Base-by-base conservation (phyloP, 2,888 invertebrate species). In the Aleiodes testaceus region DNA sequence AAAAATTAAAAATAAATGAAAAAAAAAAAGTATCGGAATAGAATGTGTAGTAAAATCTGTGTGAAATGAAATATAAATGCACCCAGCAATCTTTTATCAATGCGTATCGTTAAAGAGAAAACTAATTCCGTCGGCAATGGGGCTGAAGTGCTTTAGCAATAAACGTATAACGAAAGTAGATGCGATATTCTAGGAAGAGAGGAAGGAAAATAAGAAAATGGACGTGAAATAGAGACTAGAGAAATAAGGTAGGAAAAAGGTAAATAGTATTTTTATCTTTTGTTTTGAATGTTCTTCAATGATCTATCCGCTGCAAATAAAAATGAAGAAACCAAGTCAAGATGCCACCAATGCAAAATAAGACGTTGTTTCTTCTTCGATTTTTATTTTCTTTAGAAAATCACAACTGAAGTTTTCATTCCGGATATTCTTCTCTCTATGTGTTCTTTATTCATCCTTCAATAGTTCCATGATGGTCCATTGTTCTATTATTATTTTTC, bases 81-180 rank as follows among this genome's bases (percentile, higher is more conserved):
- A 16, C 5, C 53, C 42, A 18, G 14, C 44, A 20, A 45, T 44
- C n/a, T 20, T 14, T 45, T 45, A 26, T 16, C 11, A 44, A 18
- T 22, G 20, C 20, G 26, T 44, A 45, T 44, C 20, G 42, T 61
- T 42, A 42, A 61, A 20, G 18, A 42, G 61, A 45, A 44, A 61
- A 45, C 18, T 44, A 20, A 26, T 26, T 26, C 26, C 26, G 20
- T 20, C 61, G 7, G 44, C 61, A 61, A 44, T 61, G 61, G 44
- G 20, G n/a, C 61, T 44, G 1, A 20, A 61, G 45, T 61, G 44
- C 20, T n/a, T 9, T 12, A 22, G 22, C 61, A 61, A 61, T 61
- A 61, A 61, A 61, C 12, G 61, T 45, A 45, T 44, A 44, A 61
- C 45, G 20, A 61, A 55, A 55, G 55, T 55, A 55, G 55, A 36